Evolutionary conservation across 1,140 invertebrate genomes (phyloP).

Genomic region (Paraescarpia echinospica): DNA sequence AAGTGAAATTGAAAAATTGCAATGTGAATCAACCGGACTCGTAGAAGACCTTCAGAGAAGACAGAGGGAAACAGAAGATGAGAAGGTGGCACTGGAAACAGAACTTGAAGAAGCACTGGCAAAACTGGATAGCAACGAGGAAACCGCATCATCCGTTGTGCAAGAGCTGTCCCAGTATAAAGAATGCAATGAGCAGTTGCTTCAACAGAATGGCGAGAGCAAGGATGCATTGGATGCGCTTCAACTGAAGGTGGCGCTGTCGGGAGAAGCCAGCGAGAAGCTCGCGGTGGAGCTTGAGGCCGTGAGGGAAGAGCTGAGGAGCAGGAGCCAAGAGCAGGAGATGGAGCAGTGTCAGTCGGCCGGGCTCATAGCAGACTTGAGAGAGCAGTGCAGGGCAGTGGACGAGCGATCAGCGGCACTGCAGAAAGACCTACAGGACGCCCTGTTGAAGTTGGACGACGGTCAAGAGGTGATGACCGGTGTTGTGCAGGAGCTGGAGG

Average conservation of each 20-base stretch:
- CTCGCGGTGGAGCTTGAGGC: background rate
- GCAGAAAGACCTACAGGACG: background rate
- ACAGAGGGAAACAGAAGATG: background rate
- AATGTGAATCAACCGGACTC: background rate
- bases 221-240: background rate
- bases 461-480: background rate
- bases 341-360: background rate
- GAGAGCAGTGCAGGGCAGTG: background rate
- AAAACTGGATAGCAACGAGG: background rate
- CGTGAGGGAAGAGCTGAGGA: background rate
- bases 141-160: background rate
- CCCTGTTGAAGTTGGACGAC: background rate
- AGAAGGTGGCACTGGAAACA: background rate
- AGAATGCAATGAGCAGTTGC: background rate
- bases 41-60: background rate
- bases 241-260: background rate
- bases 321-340: background rate
- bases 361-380: background rate
- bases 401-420: background rate
- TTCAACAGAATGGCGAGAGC: background rate
- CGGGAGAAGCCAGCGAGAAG: background rate
- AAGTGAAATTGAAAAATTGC: background rate
- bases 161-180: background rate
- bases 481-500: background rate
- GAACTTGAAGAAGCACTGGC: background rate